Evolutionary conservation across 1,140 invertebrate species (phyloP).

Genomic region (Dendrolimus kikuchii): DNA sequence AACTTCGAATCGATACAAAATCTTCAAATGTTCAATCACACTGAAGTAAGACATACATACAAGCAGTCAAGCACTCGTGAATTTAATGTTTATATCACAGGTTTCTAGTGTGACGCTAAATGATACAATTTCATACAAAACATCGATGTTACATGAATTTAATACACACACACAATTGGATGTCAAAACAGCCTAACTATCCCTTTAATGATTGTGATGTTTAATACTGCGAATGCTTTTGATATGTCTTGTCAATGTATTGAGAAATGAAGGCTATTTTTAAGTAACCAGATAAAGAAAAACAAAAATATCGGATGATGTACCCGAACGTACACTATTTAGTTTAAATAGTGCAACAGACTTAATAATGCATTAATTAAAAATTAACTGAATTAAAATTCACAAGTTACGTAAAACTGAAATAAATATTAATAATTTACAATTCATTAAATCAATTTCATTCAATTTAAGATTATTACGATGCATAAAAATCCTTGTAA

Average conservation of each 20-base stretch:
- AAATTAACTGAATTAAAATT: too few relatives aligned
- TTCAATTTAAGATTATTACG: too few relatives aligned
- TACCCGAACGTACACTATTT: too few relatives aligned
- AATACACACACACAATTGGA: conserved; percentile 18
- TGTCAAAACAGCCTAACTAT: conserved; percentile 12
- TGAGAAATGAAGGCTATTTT: conserved; percentile 15
- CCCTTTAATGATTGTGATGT: not conserved
- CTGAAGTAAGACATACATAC: conserved; percentile 47
- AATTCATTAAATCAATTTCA: too few relatives aligned
- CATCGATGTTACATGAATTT: conserved; percentile 4
- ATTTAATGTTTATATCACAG: conserved; percentile 64
- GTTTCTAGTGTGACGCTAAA: conserved; percentile 61
- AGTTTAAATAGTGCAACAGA: too few relatives aligned
- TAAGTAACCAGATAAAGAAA: too few relatives aligned
- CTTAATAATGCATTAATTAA: too few relatives aligned
- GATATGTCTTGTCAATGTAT: conserved; percentile 60
- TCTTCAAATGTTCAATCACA: conserved; percentile 22
- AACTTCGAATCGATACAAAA: too few relatives aligned
- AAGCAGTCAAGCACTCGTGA: conserved; percentile 58
- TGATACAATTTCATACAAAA: conserved; percentile 42
- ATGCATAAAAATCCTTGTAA: too few relatives aligned
- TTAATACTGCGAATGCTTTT: conserved; percentile 43
- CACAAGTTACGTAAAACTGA: too few relatives aligned
- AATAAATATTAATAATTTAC: too few relatives aligned
- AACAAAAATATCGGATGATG: too few relatives aligned